Percentiles rank a stretch among this genome's conserved stretches.
These are phyloP conservation scores for Saccopteryx bilineata DNA, from an alignment of 2,113 vertebrate genomes.

Conservation along the genomic window DNA sequence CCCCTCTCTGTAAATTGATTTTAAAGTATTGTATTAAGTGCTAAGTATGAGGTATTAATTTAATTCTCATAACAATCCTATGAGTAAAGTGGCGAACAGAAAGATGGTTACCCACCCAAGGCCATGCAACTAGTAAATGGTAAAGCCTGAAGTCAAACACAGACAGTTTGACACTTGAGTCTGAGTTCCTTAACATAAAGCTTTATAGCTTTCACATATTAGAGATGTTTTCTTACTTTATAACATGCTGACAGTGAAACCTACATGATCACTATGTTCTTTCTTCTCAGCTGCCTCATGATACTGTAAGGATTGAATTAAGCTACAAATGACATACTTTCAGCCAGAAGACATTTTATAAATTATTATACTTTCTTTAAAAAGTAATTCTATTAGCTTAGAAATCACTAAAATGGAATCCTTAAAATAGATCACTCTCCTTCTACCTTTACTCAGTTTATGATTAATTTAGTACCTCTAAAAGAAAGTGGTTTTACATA, in stretches of 20 bases:
- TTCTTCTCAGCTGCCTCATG: neutral
- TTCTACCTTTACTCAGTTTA: conserved; percentile 65
- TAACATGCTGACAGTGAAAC: neutral
- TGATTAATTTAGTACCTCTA: conserved; percentile 75
- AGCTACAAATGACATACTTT: conserved; percentile 66
- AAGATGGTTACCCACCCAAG: neutral
- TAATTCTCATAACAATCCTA: neutral
- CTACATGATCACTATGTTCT: neutral
- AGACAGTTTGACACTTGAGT: neutral
- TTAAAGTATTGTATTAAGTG: neutral
- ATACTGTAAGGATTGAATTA: conserved; percentile 21
- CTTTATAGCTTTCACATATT: neutral
- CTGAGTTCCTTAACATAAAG: neutral
- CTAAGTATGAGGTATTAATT: neutral
- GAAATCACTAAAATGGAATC: conserved; percentile 77
- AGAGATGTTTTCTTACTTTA: neutral
- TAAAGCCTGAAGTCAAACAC: neutral
- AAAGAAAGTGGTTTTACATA: conserved; percentile 71
- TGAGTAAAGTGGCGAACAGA: neutral
- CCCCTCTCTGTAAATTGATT: too few species aligned
- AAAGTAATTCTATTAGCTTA: conserved; percentile 81
- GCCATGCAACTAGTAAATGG: neutral
- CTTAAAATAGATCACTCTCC: conserved; percentile 70
- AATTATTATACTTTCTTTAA: conserved; percentile 80
- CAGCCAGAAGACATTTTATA: conserved; percentile 68